Percentiles rank a stretch among this genome's conserved stretches.
Conservation (phyloP, 2,113 vertebrate genomes). For the Apaloderma vittatum region DNA sequence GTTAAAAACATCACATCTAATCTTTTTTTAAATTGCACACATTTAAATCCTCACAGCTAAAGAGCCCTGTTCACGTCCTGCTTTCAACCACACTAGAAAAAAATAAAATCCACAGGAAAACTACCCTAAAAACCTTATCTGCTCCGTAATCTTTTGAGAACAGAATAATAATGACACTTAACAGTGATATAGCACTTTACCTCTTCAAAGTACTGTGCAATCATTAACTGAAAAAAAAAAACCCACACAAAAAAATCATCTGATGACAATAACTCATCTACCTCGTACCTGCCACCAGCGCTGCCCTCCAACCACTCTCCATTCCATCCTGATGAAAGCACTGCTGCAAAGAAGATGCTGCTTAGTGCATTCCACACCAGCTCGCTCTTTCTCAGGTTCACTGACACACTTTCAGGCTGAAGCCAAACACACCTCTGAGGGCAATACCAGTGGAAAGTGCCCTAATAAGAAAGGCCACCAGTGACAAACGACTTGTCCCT, state of each 20-base stretch:
- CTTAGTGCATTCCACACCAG: neutral
- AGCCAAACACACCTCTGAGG: neutral
- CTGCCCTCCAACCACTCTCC: neutral
- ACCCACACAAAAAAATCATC: neutral
- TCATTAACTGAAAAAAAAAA: neutral
- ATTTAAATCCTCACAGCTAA: neutral
- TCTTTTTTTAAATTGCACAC: conserved; percentile 18
- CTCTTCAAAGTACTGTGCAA: neutral
- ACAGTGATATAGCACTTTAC: neutral
- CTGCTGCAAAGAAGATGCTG: neutral
- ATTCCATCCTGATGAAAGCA: neutral
- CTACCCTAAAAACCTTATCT: neutral
- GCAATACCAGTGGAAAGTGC: neutral
- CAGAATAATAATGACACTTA: neutral
- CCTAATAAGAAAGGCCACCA: neutral
- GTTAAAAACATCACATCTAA: conserved; percentile 40
- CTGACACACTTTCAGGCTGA: neutral
- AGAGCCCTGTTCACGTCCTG: neutral
- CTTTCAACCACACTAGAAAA: neutral
- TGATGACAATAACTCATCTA: neutral
- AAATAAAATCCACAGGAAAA: neutral
- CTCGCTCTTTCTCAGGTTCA: neutral
- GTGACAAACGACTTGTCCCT: neutral
- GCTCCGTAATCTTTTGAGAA: conserved; percentile 3
- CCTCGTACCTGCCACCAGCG: neutral